These are phyloP conservation scores for Adelphocoris suturalis DNA, from an alignment of 2,888 invertebrate species.

Conservation along the genomic window DNA sequence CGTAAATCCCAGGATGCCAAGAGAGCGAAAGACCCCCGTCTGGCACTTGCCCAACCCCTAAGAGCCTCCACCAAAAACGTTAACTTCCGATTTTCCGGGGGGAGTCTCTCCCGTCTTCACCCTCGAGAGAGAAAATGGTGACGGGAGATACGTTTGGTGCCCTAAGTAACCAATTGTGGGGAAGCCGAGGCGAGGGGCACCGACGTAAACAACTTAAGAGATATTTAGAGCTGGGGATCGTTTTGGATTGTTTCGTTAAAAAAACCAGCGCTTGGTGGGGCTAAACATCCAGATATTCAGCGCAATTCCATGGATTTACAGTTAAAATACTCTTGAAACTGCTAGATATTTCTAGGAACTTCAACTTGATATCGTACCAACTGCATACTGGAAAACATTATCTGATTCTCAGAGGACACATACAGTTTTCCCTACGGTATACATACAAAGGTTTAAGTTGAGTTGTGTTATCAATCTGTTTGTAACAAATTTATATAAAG, in stretches of 20 bases:
- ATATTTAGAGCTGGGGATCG: not conserved
- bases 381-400: too few species aligned
- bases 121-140: too few species aligned
- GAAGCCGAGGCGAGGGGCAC: not conserved
- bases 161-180: slow-evolving; percentile 42
- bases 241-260: not conserved
- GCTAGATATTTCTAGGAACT: too few species aligned
- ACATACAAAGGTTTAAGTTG: too few species aligned
- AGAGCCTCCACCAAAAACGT: slow-evolving; percentile 57
- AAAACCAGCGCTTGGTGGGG: not conserved
- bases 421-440: too few species aligned
- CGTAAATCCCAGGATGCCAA: slow-evolving; percentile 49
- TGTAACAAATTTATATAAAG: too few species aligned
- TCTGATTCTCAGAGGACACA: too few species aligned
- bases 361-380: too few species aligned
- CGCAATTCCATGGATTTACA: too few species aligned
- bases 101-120: not conserved
- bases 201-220: slow-evolving; percentile 25
- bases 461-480: too few species aligned
- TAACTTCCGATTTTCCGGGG: slow-evolving; percentile 60
- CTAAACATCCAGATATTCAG: too few species aligned
- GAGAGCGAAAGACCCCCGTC: not conserved
- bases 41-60: slow-evolving; percentile 41
- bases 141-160: not conserved
- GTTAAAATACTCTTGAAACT: too few species aligned